Conservation (phyloP, 2,113 vertebrate genomes). For the Kryptolebias marmoratus region DNA sequence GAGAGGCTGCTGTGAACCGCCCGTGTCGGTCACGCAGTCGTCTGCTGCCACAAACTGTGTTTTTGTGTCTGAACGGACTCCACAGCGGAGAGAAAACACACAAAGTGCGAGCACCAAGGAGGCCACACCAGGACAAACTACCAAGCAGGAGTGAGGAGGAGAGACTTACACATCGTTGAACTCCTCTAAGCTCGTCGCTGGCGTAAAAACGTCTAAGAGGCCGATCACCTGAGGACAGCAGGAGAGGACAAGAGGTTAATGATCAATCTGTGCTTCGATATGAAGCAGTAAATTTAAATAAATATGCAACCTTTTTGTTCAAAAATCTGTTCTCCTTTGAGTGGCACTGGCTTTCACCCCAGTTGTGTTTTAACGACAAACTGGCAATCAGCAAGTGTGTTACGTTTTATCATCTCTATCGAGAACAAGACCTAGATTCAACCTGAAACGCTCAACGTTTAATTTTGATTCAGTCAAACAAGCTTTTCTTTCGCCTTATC, state of each 20-base stretch:
- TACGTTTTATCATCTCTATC: not conserved
- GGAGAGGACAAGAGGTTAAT: slow-evolving; percentile 25
- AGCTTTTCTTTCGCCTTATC: not conserved
- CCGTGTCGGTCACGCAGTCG: not conserved
- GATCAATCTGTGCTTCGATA: not conserved
- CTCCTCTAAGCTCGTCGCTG: slow-evolving; percentile 89
- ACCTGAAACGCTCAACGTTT: not conserved
- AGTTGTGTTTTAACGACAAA: not conserved
- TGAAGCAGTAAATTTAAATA: not conserved
- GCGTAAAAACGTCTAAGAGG: slow-evolving; percentile 95
- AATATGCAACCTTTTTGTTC: not conserved
- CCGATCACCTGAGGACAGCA: slow-evolving; percentile 88
- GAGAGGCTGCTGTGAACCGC: not conserved
- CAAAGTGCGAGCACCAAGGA: not conserved
- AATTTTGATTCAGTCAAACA: slow-evolving; percentile 1
- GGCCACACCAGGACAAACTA: not conserved
- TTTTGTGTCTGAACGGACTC: not conserved
- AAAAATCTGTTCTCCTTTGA: not conserved
- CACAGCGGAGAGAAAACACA: slow-evolving; percentile 1
- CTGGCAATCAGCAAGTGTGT: not conserved
- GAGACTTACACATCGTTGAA: slow-evolving; percentile 98
- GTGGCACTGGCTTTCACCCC: not conserved
- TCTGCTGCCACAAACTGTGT: not conserved
- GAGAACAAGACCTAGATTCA: not conserved
- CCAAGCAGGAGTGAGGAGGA: not conserved